phyloP scores from a whole-genome alignment of 2,888 invertebrate genomes.

The Melieria picta region DNA sequence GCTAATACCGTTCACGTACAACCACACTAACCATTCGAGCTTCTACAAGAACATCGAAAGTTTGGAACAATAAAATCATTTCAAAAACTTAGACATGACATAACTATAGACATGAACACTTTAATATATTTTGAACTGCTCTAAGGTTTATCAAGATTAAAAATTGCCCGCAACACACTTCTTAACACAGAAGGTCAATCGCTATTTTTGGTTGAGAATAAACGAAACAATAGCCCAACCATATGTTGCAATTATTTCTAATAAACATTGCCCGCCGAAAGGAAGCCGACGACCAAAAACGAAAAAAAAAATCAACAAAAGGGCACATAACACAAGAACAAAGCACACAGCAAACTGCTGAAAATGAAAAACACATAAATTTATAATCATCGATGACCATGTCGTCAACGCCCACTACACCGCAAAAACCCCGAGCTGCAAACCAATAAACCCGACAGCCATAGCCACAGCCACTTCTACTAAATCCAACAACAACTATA shows the following conservation, averaged over 20 bases:
- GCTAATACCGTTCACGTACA: too few relatives aligned
- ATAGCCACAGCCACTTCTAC: too few relatives aligned
- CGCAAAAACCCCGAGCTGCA: conserved; percentile 35
- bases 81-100: too few relatives aligned
- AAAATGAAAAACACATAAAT: conserved; percentile 45
- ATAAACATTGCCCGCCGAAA: conserved; percentile 36
- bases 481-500: conserved; percentile 13
- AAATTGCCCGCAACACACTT: background rate
- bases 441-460: too few relatives aligned
- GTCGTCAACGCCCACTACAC: conserved; percentile 54
- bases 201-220: background rate
- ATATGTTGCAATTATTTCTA: conserved; percentile 52
- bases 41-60: too few relatives aligned
- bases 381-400: conserved; percentile 47
- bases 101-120: too few relatives aligned
- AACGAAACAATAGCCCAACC: conserved; percentile 33
- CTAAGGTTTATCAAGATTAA: conserved; percentile 21
- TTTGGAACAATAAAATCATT: too few relatives aligned
- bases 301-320: conserved; percentile 39
- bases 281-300: conserved; percentile 20
- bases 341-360: conserved; percentile 25
- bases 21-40: too few relatives aligned
- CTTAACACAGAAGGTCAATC: conserved; percentile 15
- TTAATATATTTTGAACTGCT: background rate
- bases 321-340: conserved; percentile 36